Percentiles rank a stretch among this genome's conserved stretches.
Conservation (phyloP, 2,888 invertebrate genomes). For the Pterostichus niger region DNA sequence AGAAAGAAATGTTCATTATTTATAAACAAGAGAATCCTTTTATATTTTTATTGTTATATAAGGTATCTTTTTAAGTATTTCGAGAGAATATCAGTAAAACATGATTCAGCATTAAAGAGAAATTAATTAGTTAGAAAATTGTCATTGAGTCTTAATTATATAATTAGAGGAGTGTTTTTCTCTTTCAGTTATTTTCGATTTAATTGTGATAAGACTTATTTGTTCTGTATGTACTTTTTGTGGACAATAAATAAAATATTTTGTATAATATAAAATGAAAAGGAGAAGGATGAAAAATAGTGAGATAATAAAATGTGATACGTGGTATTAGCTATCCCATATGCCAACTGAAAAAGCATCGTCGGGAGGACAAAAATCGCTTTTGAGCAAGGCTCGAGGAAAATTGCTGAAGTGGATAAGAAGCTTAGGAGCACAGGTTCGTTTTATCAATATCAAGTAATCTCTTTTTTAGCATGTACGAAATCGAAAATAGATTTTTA, state of each 20-base stretch:
- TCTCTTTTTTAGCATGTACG: constrained; percentile 9
- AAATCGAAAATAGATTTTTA: constrained; percentile 24
- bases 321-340: constrained; percentile 66
- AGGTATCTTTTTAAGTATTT: too few relatives aligned
- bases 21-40: constrained; percentile 34
- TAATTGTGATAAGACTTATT: too few relatives aligned
- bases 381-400: constrained; percentile 77
- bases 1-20: neutral
- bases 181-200: too few relatives aligned
- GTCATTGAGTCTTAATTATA: too few relatives aligned
- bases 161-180: too few relatives aligned
- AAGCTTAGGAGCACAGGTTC: constrained; percentile 73
- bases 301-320: constrained; percentile 55
- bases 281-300: neutral
- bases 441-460: constrained; percentile 67
- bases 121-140: too few relatives aligned
- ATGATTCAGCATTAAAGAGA: too few relatives aligned
- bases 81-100: too few relatives aligned
- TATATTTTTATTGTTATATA: neutral
- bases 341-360: constrained; percentile 73
- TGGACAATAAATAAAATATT: too few relatives aligned
- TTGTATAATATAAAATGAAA: neutral
- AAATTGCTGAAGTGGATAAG: constrained; percentile 77
- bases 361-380: constrained; percentile 73
- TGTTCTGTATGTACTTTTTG: too few relatives aligned